Evolutionary conservation across 2,797 vertebrate genomes (phyloP), one percentile per base, ranked within the genome.

Genomic region (Periparus ater): DNA sequence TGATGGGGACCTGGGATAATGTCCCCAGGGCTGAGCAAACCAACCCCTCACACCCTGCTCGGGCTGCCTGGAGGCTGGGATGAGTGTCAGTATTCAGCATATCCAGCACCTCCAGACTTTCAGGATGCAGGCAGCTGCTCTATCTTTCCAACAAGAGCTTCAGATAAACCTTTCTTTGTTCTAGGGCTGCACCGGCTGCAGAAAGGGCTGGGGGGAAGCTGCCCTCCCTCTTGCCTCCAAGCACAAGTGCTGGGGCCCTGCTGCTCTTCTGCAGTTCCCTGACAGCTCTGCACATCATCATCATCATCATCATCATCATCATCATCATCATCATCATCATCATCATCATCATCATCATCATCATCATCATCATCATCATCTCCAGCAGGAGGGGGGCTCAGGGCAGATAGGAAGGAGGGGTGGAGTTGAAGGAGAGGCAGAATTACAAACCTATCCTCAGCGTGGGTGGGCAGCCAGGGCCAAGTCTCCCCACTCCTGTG

Each of bases 131-230:
- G 57, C 84, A 94, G 89, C 47, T 48, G 63, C 84, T 87, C 53
- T 54, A 2, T 91, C 66, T 93, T 89, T 86, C 73, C 73, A 78
- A 16, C 12, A 42, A 55, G 54, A 58, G 36, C 51, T 91, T 42
- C 73, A 86, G 79, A 84, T 62, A 92, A 92, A 86, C 48, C 51
- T 12, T 84, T 66, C 70, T 86, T 95, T 90, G 63, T 89, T 87
- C 74, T 18, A 36, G 60, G 67, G 72, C 62, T 65, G 76, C 42
- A 44, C 34, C 0, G 4, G 61, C 65, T 89, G 76, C 76, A 78
- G 91, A 62, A 86, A 76, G 44, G 60, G n/a, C 10, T 75, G 38
- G 6, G 57, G 53, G 32, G 16, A 85, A 81, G 21, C 73, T 76
- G 66, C 70, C 45, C 17, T 60, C 36, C 36, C 58, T 75, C 47